These are phyloP conservation scores for Crenuchus spilurus DNA, from an alignment of 2,797 vertebrate species.

Conservation along the genomic window DNA sequence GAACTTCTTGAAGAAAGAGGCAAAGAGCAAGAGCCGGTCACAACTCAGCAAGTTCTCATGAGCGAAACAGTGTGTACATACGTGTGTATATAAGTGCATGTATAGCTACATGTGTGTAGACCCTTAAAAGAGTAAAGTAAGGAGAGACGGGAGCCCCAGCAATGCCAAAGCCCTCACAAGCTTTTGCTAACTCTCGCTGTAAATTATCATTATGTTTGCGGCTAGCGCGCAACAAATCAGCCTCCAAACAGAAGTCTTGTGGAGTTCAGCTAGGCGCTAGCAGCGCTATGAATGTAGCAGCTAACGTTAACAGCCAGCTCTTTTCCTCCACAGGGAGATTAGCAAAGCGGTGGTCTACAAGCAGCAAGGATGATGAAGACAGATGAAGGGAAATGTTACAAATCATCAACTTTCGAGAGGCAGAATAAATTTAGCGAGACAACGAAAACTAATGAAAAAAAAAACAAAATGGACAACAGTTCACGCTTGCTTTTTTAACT, in stretches of 20 bases:
- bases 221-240: constrained; percentile 20
- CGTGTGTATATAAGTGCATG: not conserved
- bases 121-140: not conserved
- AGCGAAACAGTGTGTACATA: constrained; percentile 5
- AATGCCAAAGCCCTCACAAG: constrained; percentile 35
- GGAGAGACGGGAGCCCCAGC: constrained; percentile 20
- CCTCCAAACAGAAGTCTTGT: constrained; percentile 42
- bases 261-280: constrained; percentile 18
- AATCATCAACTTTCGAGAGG: constrained; percentile 36
- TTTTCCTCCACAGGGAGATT: constrained; percentile 25
- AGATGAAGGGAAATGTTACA: constrained; percentile 36
- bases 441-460: not conserved
- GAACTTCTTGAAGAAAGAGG: constrained; percentile 34
- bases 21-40: constrained; percentile 44
- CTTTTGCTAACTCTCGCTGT: constrained; percentile 32
- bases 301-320: constrained; percentile 28
- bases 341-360: constrained; percentile 24
- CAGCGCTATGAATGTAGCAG: not conserved
- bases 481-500: constrained; percentile 3
- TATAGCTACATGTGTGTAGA: not conserved
- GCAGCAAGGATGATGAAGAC: constrained; percentile 34
- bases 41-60: constrained; percentile 33
- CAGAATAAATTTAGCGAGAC: constrained; percentile 11
- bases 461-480: not conserved
- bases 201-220: constrained; percentile 42